Evolutionary conservation across 53 echinoderm and acorn worm genomes (phyloP).

Genomic region (Echinometra lucunter): DNA sequence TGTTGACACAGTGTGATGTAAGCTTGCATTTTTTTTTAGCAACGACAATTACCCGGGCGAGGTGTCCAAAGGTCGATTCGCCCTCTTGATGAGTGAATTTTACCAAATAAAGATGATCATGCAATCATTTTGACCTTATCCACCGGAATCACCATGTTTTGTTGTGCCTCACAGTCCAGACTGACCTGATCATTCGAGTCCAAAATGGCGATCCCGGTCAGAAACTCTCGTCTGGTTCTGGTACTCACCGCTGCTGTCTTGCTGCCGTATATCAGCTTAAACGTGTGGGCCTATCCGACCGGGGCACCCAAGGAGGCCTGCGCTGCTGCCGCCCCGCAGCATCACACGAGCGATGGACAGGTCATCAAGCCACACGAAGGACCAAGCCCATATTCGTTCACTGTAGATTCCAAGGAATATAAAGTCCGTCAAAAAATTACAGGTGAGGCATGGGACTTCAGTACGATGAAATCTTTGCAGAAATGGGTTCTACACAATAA

Average conservation of each 20-base stretch:
- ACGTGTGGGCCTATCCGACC: neutral
- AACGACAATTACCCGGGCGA: no score
- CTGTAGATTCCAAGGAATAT: conserved; percentile 14
- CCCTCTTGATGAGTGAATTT: neutral
- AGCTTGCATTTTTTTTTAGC: no score
- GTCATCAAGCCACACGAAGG: neutral
- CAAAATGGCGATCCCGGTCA: neutral
- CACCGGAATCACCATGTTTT: neutral
- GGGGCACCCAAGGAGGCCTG: conserved; percentile 50
- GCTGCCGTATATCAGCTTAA: neutral
- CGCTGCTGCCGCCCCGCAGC: conserved; percentile 9
- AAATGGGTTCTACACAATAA: no score
- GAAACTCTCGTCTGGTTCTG: neutral
- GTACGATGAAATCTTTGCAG: neutral
- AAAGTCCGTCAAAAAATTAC: conserved; percentile 32
- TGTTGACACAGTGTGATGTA: no score
- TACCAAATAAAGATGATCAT: neutral
- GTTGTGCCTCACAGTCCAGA: neutral
- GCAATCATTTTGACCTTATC: neutral
- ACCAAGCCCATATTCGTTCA: conserved; percentile 32
- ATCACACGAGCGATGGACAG: neutral
- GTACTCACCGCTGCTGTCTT: neutral
- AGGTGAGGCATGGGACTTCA: neutral
- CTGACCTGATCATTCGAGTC: neutral
- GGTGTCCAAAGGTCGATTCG: neutral